A percentile compares a stretch with the other conserved stretches of the same genome.
These are phyloP conservation scores for Perithous albicinctus DNA, from an alignment of 2,888 invertebrate genomes.

Conservation along the genomic window DNA sequence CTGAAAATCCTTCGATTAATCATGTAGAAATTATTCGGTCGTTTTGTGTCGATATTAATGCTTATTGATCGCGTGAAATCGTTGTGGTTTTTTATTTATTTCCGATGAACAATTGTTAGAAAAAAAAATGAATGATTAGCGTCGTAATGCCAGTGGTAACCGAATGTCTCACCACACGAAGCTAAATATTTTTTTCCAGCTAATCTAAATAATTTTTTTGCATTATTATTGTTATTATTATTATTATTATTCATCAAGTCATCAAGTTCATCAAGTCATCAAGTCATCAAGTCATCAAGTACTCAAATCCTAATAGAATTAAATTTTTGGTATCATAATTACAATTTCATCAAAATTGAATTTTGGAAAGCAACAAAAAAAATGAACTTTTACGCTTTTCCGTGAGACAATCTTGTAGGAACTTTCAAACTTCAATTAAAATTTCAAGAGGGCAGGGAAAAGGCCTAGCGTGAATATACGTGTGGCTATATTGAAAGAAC, in stretches of 20 bases:
- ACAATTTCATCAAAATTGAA: too few species aligned
- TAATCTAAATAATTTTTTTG: neutral
- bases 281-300: too few species aligned
- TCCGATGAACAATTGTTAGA: neutral
- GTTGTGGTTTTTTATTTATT: slow-evolving; percentile 36
- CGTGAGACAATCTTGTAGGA: too few species aligned
- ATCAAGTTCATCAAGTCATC: too few species aligned
- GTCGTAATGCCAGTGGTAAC: slow-evolving; percentile 38
- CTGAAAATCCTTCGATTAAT: slow-evolving; percentile 77
- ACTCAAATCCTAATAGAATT: too few species aligned
- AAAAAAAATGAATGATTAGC: neutral
- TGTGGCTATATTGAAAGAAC: slow-evolving; percentile 8
- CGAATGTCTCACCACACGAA: neutral
- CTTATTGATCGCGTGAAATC: slow-evolving; percentile 17
- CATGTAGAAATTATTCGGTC: slow-evolving; percentile 70
- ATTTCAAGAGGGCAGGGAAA: neutral
- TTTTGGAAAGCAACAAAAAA: too few species aligned
- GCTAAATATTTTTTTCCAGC: neutral
- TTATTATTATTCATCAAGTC: too few species aligned
- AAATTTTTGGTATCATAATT: too few species aligned
- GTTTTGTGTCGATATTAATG: slow-evolving; percentile 8
- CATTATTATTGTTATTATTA: too few species aligned
- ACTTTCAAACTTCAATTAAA: too few species aligned
- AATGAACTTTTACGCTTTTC: too few species aligned
- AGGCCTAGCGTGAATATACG: neutral